Evolutionary conservation across 2,797 vertebrate species (phyloP).

Genomic region (Onychomys leucogaster): DNA sequence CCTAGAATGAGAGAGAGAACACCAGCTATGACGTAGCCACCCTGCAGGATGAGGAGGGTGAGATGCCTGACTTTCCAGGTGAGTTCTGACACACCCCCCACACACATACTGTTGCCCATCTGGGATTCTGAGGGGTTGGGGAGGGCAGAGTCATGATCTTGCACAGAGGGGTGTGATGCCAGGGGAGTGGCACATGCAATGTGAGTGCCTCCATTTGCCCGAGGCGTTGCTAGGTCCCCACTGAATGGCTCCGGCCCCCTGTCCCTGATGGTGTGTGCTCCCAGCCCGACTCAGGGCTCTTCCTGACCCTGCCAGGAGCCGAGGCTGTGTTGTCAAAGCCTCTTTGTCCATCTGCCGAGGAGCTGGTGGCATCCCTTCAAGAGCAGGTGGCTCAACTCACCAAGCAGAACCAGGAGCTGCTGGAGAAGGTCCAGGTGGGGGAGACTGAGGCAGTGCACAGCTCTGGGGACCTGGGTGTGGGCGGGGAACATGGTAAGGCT

Average conservation of each 20-base stretch:
- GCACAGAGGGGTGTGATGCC: background rate
- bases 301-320: constrained; percentile 81
- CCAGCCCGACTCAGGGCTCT: background rate
- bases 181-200: background rate
- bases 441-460: background rate
- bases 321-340: constrained; percentile 92
- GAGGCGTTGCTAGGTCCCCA: background rate
- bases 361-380: constrained; percentile 88
- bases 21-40: constrained; percentile 87
- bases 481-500: background rate
- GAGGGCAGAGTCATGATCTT: background rate
- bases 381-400: constrained; percentile 92
- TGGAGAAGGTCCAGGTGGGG: constrained; percentile 95
- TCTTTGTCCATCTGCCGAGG: constrained; percentile 84
- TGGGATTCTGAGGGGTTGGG: background rate
- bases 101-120: rapidly evolving
- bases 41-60: constrained; percentile 91
- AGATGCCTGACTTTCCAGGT: constrained; percentile 93
- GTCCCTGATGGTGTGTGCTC: background rate
- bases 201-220: background rate
- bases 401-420: constrained; percentile 93
- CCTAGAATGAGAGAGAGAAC: constrained; percentile 90
- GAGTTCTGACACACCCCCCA: background rate
- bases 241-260: background rate
- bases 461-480: background rate